Percentiles rank a stretch among this genome's conserved stretches.
These are phyloP conservation scores for Oryctes rhinoceros DNA, from an alignment of 1,140 invertebrate species.

Conservation along the genomic window DNA sequence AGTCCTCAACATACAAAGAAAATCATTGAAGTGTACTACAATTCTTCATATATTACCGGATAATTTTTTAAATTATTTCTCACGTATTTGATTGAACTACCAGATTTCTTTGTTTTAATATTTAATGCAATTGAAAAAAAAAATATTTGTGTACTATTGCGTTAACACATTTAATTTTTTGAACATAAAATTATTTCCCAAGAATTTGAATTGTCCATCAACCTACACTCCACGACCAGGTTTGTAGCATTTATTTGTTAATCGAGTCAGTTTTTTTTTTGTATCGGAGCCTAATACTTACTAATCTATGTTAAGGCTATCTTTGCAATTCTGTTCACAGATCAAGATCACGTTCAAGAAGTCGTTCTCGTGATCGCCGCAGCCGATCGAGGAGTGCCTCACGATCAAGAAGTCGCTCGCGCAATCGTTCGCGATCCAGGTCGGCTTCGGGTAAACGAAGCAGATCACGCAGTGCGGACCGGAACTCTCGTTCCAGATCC, in stretches of 20 bases:
- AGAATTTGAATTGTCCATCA: slow-evolving; percentile 2
- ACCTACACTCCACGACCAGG: slow-evolving; percentile 1
- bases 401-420: slow-evolving; percentile 59
- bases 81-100: slow-evolving; percentile 42
- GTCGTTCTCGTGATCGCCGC: slow-evolving; percentile 58
- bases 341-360: slow-evolving; percentile 64
- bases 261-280: neutral
- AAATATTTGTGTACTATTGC: neutral
- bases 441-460: slow-evolving; percentile 57
- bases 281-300: neutral
- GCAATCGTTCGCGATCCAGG: slow-evolving; percentile 57
- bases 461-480: slow-evolving; percentile 52
- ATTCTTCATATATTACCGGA: neutral
- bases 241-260: slow-evolving; percentile 11
- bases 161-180: slow-evolving; percentile 30
- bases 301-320: neutral
- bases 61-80: slow-evolving; percentile 27
- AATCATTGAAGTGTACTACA: neutral
- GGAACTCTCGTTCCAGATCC: slow-evolving; percentile 53
- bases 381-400: slow-evolving; percentile 60
- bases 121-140: slow-evolving; percentile 30
- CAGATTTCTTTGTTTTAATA: slow-evolving; percentile 43
- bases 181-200: slow-evolving; percentile 46
- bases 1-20: neutral
- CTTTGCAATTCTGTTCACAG: slow-evolving; percentile 59